phyloP scores from a whole-genome alignment of 2,113 vertebrate species.

The rabbit (Oryctolagus cuniculus) region mOryCun1.1 NC_091432.1:199336001-199336500 shows the following conservation, averaged over 20 bases:
- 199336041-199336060: background rate
- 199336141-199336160: constrained; percentile 42
- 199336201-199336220: constrained; percentile 52
- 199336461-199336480: constrained; percentile 67
- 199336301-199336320: background rate
- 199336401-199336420: constrained; percentile 69
- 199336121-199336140: background rate
- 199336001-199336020: constrained; percentile 20
- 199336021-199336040: background rate
- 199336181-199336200: constrained; percentile 44
- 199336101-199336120: constrained; percentile 45
- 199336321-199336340: constrained; percentile 52
- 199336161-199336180: constrained; percentile 55
- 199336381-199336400: constrained; percentile 76
- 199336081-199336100: constrained; percentile 32
- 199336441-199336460: constrained; percentile 56
- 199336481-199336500: constrained; percentile 66
- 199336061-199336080: background rate
- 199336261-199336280: constrained; percentile 53
- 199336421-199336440: constrained; percentile 79
- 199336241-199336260: constrained; percentile 68
- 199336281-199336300: constrained; percentile 57
- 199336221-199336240: constrained; percentile 67
- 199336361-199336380: constrained; percentile 72
- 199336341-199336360: constrained; percentile 55